Conservation (phyloP, 2,888 invertebrate genomes). For the Ornithoptera alexandrae region DNA sequence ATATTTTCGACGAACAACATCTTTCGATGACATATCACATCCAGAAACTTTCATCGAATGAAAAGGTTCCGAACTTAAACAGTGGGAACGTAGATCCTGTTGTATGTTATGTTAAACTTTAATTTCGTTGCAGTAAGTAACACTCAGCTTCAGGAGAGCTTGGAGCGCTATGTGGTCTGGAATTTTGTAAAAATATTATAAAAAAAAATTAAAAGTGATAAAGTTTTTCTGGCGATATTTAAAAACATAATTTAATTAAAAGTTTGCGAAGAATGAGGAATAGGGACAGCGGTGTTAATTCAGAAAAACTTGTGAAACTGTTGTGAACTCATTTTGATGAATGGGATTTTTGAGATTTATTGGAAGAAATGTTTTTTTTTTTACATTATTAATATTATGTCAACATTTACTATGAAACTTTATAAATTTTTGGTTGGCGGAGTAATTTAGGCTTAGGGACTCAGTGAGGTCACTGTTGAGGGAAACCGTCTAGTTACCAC, state of each 20-base stretch:
- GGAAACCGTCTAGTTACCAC: no score
- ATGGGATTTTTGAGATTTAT: neutral
- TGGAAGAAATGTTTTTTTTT: neutral
- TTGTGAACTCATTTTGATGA: neutral
- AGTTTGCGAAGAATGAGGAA: conserved; percentile 4
- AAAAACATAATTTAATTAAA: conserved; percentile 15
- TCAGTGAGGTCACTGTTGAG: no score
- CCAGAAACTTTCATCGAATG: no score
- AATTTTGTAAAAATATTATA: neutral
- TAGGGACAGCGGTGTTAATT: conserved; percentile 4
- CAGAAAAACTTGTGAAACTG: conserved; percentile 10
- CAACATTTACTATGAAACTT: neutral
- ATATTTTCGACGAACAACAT: no score
- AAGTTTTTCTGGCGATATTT: neutral
- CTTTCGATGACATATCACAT: no score
- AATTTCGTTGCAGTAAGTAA: neutral
- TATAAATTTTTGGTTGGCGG: neutral
- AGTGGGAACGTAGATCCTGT: no score
- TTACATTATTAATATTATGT: neutral
- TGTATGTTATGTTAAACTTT: no score
- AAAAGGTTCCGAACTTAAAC: no score
- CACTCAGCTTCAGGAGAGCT: neutral
- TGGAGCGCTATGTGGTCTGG: neutral
- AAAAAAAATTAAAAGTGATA: neutral
- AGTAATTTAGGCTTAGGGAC: neutral